Percentiles rank a stretch among this genome's conserved stretches.
Evolutionary conservation across 2,797 vertebrate species (phyloP).

Genomic region (Coregonus suidteri): DNA sequence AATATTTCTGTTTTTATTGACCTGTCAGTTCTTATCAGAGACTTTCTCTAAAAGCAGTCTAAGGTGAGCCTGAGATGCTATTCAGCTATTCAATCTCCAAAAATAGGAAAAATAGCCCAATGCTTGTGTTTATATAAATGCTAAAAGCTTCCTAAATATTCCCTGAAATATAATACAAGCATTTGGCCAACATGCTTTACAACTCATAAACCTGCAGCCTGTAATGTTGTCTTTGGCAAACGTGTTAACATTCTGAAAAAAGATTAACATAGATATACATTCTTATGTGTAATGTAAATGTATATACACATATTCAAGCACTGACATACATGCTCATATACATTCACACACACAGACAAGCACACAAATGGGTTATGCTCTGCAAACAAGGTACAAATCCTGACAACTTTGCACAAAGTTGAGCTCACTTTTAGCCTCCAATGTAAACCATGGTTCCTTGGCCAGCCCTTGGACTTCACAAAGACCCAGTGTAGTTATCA

Average conservation of each 20-base stretch:
- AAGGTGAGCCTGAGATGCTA: neutral
- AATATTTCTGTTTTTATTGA: conserved; percentile 77
- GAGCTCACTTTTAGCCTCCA: conserved; percentile 71
- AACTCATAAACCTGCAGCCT: neutral
- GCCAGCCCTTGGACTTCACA: conserved; percentile 68
- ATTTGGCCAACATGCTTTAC: neutral
- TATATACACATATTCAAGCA: conserved; percentile 24
- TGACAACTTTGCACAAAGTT: conserved; percentile 77
- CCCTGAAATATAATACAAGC: neutral
- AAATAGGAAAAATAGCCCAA: neutral
- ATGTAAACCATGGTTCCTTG: conserved; percentile 66
- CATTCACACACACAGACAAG: conserved; percentile 32
- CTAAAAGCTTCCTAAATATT: conserved; percentile 8
- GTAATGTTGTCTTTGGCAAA: neutral
- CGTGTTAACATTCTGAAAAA: neutral
- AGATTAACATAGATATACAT: neutral
- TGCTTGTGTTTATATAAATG: neutral
- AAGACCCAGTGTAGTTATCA: conserved; percentile 80
- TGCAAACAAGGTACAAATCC: conserved; percentile 73
- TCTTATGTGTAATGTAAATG: conserved; percentile 19
- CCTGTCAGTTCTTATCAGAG: conserved; percentile 76
- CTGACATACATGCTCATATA: conserved; percentile 26
- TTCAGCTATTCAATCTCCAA: neutral
- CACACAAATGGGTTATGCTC: conserved; percentile 62
- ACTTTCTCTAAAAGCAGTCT: conserved; percentile 70